Conservation (phyloP, 2,113 vertebrate species). For the Mus spicilegus region DNA sequence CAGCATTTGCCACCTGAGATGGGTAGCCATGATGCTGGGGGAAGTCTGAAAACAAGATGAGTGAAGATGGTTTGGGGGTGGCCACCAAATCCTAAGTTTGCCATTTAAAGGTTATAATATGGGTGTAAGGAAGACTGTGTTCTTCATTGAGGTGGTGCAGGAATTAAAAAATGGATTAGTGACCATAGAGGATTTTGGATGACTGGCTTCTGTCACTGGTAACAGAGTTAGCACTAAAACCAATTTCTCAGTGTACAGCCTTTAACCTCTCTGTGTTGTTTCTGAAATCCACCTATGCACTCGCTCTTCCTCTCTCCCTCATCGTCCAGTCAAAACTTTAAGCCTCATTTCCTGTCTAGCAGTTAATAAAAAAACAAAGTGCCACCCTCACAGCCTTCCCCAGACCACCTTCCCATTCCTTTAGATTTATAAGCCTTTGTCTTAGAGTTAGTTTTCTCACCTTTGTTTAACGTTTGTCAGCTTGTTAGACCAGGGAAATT, state of each 20-base stretch:
- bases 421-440: conserved; percentile 84
- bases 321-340: conserved; percentile 84
- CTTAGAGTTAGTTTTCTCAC: conserved; percentile 78
- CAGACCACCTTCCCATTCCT: conserved; percentile 65
- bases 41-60: conserved; percentile 52
- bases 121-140: not conserved
- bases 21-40: not conserved
- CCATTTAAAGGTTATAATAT: conserved; percentile 15
- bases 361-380: conserved; percentile 88
- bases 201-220: conserved; percentile 70
- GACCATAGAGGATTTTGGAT: conserved; percentile 45
- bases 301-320: conserved; percentile 69
- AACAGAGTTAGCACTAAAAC: conserved; percentile 71
- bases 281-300: conserved; percentile 79
- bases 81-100: conserved; percentile 40
- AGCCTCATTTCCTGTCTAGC: conserved; percentile 87
- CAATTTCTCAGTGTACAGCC: conserved; percentile 72
- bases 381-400: conserved; percentile 54
- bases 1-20: not conserved
- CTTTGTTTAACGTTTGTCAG: conserved; percentile 77
- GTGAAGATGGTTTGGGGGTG: conserved; percentile 29
- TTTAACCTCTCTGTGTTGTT: conserved; percentile 80
- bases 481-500: conserved; percentile 79
- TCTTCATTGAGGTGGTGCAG: conserved; percentile 49
- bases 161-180: conserved; percentile 31